Base-by-base conservation (phyloP, 1,140 invertebrate genomes). In the Musca vetustissima region DNA sequence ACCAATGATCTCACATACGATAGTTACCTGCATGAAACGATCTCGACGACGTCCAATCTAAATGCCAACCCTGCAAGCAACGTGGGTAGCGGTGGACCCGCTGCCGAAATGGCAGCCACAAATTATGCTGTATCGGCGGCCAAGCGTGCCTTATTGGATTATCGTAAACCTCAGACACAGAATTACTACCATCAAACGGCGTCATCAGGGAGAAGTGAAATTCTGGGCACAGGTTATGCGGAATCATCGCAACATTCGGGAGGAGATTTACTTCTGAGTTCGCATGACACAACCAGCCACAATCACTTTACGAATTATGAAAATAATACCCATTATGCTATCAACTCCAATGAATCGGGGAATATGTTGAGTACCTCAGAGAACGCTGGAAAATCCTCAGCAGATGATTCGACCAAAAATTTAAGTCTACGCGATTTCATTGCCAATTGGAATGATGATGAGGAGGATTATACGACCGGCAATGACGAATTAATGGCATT, bases 381-480 rank as follows among this genome's bases (percentile, higher is more conserved):
- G n/a, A n/a, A n/a, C n/a, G 22, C 17, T 7, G 59, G 61, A 47
- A 74, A n/a, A 52, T 28, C 4, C 11, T 49, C 47, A 13, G 13
- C 21, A 14, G 64, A 49, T 15, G 64, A 52, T 48, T 43, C 70
- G 15, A 69, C 75, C 15, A 77, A 75, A 25, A 78, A 74, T 48
- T 74, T 74, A 17, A 81, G 76, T 32, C 73, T 83, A 48, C 74
- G 81, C 0, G 80, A 83, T 66, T 83, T 81, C 52, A 69, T 83
- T 2, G 64, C 80, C 49, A 81, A 76, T 22, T 83, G 81, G 81
- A 83, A 83, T 67, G 80, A 81, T 25, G 80, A 80, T 24, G 81
- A 83, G 61, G 81, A 83, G 61, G 81, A 79, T 47, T 59, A 32
- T n/a, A 15, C 32, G 7, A 43, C 22, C 14, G 21, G n/a, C 8